Evolutionary conservation across 1,140 invertebrate species (phyloP).

Genomic region (Drosophila busckii): DNA sequence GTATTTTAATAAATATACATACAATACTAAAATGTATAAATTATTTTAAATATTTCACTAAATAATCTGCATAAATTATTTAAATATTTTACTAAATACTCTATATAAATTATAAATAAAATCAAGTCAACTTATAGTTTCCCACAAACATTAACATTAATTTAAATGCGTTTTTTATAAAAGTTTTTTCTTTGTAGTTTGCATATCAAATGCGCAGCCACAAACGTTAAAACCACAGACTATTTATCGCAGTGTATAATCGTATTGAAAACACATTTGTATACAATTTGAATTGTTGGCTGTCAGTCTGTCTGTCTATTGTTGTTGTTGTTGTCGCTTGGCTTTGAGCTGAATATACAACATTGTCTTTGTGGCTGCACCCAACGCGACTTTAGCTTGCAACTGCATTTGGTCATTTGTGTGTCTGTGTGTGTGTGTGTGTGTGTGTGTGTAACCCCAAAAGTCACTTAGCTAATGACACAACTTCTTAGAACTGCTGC

Average conservation of each 20-base stretch:
- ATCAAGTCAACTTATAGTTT: too few species aligned
- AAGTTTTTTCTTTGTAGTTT: too few species aligned
- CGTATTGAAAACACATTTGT: conserved; percentile 54
- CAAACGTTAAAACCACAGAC: conserved; percentile 30
- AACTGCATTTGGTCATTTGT: conserved; percentile 24
- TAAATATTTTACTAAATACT: too few species aligned
- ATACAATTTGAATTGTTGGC: conserved; percentile 43
- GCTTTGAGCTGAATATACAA: conserved; percentile 31
- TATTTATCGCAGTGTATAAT: conserved; percentile 37
- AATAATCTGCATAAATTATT: too few species aligned
- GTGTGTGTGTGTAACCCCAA: conserved; percentile 1
- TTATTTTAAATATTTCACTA: too few species aligned
- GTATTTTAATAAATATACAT: too few species aligned
- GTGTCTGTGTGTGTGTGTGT: neutral
- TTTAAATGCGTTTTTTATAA: too few species aligned
- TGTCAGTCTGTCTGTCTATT: conserved; percentile 28
- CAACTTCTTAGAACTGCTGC: conserved; percentile 32
- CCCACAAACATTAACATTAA: too few species aligned
- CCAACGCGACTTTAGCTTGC: conserved; percentile 14
- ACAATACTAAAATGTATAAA: too few species aligned
- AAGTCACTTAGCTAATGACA: conserved; percentile 31
- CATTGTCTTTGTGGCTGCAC: conserved; percentile 42
- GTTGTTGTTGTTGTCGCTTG: conserved; percentile 20
- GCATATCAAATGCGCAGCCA: too few species aligned
- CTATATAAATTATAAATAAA: too few species aligned